Evolutionary conservation across 2,888 invertebrate species (phyloP), one percentile per base, ranked within the genome.

Genomic region (Apoda limacodes): DNA sequence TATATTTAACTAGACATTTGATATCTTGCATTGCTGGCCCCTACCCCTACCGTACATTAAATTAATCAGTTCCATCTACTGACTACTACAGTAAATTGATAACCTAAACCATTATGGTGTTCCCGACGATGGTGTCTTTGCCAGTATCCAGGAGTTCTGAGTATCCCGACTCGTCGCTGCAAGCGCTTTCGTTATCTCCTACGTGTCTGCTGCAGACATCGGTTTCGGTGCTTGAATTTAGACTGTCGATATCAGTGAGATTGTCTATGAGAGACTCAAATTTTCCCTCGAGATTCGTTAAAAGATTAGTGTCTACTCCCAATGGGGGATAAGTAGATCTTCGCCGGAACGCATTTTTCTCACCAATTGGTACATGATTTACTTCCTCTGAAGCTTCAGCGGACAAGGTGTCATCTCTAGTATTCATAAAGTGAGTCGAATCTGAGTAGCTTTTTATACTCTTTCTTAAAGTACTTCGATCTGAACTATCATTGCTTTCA

Each of bases 81-180:
- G 24, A 13, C 20, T 22, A 10, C 5, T 25, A 14, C 5, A 9
- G 9, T 15, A 13, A 10, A 22, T n/a, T 22, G 30, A 28, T 15
- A 5, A 12, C 34, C 40, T 64, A 76, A 23, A 82, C 80, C 78
- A 81, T 80, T 30, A 82, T 80, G 30, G 82, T 82, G 40, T 64
- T 81, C 9, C 75, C 81, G 11, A 82, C 76, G 29, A 78, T 60
- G 42, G 80, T 78, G 11, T 82, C 78, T 49, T 75, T 78, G 13
- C 66, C 69, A 23, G 44, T 49, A 42, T 88, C 88, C 40, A 87
- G 70, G 34, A 83, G 83, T 60, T 95, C 95, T 14, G 93, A 94
- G 67, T 93, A 95, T 3, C 95, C 95, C 33, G 93, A 93, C 63
- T 95, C 95, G 54, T 95, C 94, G 61, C 93, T 93, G 58, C 92